Conservation (phyloP, 2,113 vertebrate species). For the Alces alces region DNA sequence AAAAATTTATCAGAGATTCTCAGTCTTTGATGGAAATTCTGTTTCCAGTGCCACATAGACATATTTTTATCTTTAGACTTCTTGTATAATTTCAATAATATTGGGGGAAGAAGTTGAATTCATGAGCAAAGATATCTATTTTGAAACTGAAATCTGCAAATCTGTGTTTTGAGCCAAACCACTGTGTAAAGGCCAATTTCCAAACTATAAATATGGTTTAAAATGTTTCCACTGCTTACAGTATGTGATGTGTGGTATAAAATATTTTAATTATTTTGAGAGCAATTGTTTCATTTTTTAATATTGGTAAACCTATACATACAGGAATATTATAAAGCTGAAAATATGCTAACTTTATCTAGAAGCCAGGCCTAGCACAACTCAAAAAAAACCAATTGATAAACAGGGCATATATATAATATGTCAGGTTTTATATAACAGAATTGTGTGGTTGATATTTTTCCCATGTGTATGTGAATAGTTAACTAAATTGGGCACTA, state of each 20-base stretch:
- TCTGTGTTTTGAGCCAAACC: constrained; percentile 37
- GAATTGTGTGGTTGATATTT: not conserved
- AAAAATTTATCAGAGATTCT: not conserved
- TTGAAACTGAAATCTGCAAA: constrained; percentile 35
- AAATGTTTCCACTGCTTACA: constrained; percentile 24
- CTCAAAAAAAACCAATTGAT: not conserved
- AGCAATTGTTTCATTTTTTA: not conserved
- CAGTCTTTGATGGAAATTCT: not conserved
- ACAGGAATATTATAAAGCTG: not conserved
- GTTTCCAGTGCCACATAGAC: not conserved
- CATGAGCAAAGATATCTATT: not conserved
- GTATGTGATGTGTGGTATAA: not conserved
- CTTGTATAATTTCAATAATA: constrained; percentile 13
- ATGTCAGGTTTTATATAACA: not conserved
- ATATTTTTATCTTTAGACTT: not conserved
- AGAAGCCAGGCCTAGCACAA: not conserved
- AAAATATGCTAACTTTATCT: not conserved
- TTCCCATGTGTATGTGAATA: not conserved
- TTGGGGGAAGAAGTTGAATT: not conserved
- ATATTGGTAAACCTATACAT: not conserved
- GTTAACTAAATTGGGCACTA: not conserved
- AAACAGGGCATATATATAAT: not conserved
- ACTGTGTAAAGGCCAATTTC: constrained; percentile 21
- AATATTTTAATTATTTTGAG: constrained; percentile 20
- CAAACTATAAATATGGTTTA: not conserved